phyloP scores from a whole-genome alignment of 2,797 vertebrate species.

The Hoplostethus mediterraneus region DNA sequence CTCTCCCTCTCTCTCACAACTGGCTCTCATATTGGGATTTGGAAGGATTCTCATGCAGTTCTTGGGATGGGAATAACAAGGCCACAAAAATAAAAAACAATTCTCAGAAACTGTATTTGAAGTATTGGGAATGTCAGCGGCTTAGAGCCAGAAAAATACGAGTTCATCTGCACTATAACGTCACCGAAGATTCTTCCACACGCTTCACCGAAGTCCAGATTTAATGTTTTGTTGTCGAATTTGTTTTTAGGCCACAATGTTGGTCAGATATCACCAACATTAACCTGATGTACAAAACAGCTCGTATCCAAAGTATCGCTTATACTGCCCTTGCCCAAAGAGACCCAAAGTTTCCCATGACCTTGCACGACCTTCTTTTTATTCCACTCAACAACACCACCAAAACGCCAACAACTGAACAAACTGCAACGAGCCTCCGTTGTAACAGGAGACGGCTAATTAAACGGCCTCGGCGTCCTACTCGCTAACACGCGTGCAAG shows the following conservation, averaged over 20 bases:
- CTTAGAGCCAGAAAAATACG: slow-evolving; percentile 9
- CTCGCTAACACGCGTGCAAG: slow-evolving; percentile 30
- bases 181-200: neutral
- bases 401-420: slow-evolving; percentile 16
- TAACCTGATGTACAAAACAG: neutral
- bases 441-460: slow-evolving; percentile 68
- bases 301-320: neutral
- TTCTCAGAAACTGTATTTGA: slow-evolving; percentile 24
- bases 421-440: slow-evolving; percentile 49
- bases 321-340: neutral
- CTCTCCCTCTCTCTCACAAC: slow-evolving; percentile 70
- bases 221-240: neutral
- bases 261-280: neutral
- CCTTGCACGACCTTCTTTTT: slow-evolving; percentile 64
- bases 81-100: slow-evolving; percentile 59
- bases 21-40: slow-evolving; percentile 79
- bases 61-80: slow-evolving; percentile 79
- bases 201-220: neutral
- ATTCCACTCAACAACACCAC: slow-evolving; percentile 30
- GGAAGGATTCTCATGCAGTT: slow-evolving; percentile 73
- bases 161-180: neutral
- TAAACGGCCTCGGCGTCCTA: slow-evolving; percentile 65
- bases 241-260: slow-evolving; percentile 1
- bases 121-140: slow-evolving; percentile 30
- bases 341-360: slow-evolving; percentile 59